phyloP scores from a whole-genome alignment of 2,113 vertebrate species.

The Tychaedon coryphoeus region DNA sequence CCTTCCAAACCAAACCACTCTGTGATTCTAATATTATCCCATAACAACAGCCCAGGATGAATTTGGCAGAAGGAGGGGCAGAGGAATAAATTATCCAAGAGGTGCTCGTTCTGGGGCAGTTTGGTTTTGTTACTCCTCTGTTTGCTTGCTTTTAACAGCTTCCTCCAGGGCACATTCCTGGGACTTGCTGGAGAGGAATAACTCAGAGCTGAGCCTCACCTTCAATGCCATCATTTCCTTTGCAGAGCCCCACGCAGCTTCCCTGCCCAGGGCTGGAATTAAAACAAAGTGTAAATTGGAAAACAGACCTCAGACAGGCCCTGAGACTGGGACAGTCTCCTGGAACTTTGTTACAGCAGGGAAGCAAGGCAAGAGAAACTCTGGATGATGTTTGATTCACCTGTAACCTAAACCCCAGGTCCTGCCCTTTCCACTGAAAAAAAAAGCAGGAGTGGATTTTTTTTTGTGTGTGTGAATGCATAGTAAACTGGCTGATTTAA shows the following conservation, averaged over 20 bases:
- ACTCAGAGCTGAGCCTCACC: neutral
- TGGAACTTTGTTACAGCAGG: neutral
- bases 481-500: constrained; percentile 67
- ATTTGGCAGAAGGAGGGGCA: neutral
- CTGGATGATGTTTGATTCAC: neutral
- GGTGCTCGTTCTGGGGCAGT: neutral
- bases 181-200: neutral
- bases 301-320: neutral
- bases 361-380: neutral
- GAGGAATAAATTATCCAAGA: neutral
- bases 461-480: neutral
- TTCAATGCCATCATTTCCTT: neutral
- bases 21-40: neutral
- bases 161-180: neutral
- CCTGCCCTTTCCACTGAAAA: neutral
- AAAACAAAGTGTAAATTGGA: neutral
- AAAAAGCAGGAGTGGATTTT: neutral
- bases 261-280: neutral
- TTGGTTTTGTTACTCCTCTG: neutral
- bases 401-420: neutral
- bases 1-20: neutral
- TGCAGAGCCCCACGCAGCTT: accelerated
- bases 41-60: neutral
- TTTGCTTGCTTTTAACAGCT: neutral
- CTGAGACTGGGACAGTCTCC: accelerated